Evolutionary conservation across 1,140 invertebrate genomes (phyloP), one percentile per base, ranked within the genome.

Genomic region (Bathynomus jamesi): DNA sequence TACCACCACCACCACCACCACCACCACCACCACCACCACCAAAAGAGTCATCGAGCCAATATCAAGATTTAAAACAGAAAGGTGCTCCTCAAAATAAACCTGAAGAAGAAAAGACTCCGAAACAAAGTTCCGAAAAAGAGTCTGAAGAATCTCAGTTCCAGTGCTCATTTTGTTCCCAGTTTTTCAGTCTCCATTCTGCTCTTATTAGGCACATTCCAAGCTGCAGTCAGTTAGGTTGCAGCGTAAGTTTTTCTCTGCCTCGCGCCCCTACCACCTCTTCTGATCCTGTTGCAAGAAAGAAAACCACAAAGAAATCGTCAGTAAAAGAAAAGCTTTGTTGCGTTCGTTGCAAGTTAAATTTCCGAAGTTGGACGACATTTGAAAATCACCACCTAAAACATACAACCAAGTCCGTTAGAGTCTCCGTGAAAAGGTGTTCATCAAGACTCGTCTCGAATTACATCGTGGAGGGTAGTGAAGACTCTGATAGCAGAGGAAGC

Each of bases 361-460:
- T 53, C 30, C 61, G 31, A 61, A 69, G 46, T 29, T 61, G 29
- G 7, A 61, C 29, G 32, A 27, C 61, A 27, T 69, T 69, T 69
- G 67, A 69, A 28, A 60, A 27, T 27, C 67, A 69, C 21, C 67
- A 69, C 28, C 31, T 69, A 25, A 30, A 30, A 29, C 67, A 69
- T 61, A 69, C 61, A 67, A 25, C 65, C 28, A 46, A 13, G 17
- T 10, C 3, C 7, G 28, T 46, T 21, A 28, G 10, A n/a, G n/a
- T 67, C 17, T 4, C n/a, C 2, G 46, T 67, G 65, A 17, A 67
- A 67, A 67, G 31, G 60, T 24, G 46, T 27, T 40, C 65, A 28
- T 21, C 4, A 67, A 29, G n/a, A 4, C 31, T 46, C 24, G 30
- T 67, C n/a, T n/a, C n/a, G n/a, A 61, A 30, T 28, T 61, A 21